Evolutionary conservation across 2,113 vertebrate genomes (phyloP).

Genomic region (Albula glossodonta): DNA sequence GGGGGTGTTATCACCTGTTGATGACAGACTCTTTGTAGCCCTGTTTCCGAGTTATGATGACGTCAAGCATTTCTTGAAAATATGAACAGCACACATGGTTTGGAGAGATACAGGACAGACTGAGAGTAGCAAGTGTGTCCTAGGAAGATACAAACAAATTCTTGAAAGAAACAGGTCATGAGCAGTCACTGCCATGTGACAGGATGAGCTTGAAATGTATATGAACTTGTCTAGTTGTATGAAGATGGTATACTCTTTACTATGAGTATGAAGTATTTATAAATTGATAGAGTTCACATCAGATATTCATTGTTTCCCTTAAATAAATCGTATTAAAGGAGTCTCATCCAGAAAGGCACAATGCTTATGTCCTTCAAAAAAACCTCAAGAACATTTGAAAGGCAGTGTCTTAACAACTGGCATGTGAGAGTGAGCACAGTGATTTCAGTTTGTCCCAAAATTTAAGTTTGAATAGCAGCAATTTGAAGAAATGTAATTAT

Average conservation of each 20-base stretch:
- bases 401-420: not conserved
- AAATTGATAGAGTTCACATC: not conserved
- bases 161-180: too few species aligned
- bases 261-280: not conserved
- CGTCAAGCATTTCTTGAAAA: not conserved
- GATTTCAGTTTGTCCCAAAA: not conserved
- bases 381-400: not conserved
- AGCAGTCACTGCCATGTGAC: too few species aligned
- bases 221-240: not conserved
- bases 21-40: not conserved
- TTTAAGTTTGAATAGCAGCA: not conserved
- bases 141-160: conserved; percentile 20
- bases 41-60: not conserved
- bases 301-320: not conserved
- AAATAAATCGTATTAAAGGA: not conserved
- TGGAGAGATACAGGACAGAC: too few species aligned
- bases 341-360: not conserved
- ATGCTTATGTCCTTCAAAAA: not conserved
- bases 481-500: not conserved
- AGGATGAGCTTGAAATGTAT: too few species aligned
- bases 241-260: not conserved
- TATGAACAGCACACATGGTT: not conserved
- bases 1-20: conserved; percentile 33
- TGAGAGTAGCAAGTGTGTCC: not conserved
- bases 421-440: not conserved